Conservation (phyloP, 2,888 invertebrate species). For the Lampropteryx suffumata region DNA sequence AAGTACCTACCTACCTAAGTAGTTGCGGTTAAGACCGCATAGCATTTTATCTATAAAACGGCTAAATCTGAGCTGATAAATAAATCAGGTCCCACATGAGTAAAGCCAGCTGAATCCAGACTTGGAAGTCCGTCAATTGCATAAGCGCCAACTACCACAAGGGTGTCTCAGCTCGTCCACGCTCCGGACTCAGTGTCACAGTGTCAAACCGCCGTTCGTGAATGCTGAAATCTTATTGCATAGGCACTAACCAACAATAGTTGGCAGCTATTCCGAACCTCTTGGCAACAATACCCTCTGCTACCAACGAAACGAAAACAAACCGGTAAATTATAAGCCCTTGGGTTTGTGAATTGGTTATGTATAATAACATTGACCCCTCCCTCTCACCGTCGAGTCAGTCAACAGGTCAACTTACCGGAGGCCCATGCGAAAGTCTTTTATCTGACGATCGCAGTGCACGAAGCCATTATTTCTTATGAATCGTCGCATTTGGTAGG, state of each 20-base stretch:
- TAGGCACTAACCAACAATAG: slow-evolving; percentile 43
- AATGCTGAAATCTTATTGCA: slow-evolving; percentile 45
- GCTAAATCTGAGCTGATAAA: slow-evolving; percentile 1
- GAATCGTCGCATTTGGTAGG: slow-evolving; percentile 1
- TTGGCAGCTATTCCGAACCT: slow-evolving; percentile 61
- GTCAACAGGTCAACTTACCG: too few species aligned
- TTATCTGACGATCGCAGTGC: too few species aligned
- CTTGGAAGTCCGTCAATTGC: slow-evolving; percentile 65
- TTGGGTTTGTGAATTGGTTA: slow-evolving; percentile 11
- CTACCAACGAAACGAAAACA: slow-evolving; percentile 22
- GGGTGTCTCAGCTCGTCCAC: slow-evolving; percentile 47
- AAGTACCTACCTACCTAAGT: neutral
- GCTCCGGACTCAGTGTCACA: slow-evolving; percentile 49
- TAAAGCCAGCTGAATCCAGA: slow-evolving; percentile 28
- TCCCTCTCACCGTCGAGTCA: too few species aligned
- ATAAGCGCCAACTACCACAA: slow-evolving; percentile 63
- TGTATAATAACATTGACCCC: too few species aligned
- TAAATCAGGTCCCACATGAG: slow-evolving; percentile 14
- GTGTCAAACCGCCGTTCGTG: slow-evolving; percentile 47
- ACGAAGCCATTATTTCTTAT: too few species aligned
- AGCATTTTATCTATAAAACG: neutral
- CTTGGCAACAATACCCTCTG: slow-evolving; percentile 56
- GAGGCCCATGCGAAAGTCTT: too few species aligned
- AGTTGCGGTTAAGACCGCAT: neutral
- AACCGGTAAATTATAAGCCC: slow-evolving; percentile 23